phyloP scores from a whole-genome alignment of 2,113 vertebrate species.

The Saccopteryx bilineata region DNA sequence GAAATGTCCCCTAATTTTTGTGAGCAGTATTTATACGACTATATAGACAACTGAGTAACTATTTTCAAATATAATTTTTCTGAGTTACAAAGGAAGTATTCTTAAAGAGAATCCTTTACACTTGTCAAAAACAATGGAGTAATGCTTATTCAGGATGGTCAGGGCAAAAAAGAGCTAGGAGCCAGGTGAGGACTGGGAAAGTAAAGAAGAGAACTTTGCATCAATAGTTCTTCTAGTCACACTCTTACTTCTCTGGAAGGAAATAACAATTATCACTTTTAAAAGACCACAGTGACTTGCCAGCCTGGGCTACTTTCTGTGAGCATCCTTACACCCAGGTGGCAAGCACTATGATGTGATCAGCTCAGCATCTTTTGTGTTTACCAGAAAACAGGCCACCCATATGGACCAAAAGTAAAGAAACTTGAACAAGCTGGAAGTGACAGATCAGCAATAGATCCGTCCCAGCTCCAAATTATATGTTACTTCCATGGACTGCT shows the following conservation, averaged over 20 bases:
- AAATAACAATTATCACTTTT: constrained; percentile 8
- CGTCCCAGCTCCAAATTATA: not conserved
- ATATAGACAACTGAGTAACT: not conserved
- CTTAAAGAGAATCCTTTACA: not conserved
- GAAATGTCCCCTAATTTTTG: too few species aligned
- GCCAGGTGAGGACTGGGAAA: not conserved
- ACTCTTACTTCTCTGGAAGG: not conserved
- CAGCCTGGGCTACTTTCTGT: not conserved
- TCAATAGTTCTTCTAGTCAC: not conserved
- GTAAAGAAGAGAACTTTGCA: not conserved
- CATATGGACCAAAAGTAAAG: not conserved
- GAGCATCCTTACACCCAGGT: not conserved
- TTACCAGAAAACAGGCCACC: not conserved
- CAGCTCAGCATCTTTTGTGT: not conserved
- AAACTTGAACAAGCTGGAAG: not conserved
- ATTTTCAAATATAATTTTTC: not conserved
- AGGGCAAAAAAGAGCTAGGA: not conserved
- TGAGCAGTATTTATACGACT: not conserved
- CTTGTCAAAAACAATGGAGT: not conserved
- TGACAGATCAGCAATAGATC: not conserved
- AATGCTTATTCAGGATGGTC: not conserved
- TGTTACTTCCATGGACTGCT: not conserved
- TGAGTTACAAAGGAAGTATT: not conserved
- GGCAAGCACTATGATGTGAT: not conserved
- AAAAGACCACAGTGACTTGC: not conserved